These are phyloP conservation scores for Gracilinanus agilis DNA, from an alignment of 2,113 vertebrate species.

Conservation along the genomic window DNA sequence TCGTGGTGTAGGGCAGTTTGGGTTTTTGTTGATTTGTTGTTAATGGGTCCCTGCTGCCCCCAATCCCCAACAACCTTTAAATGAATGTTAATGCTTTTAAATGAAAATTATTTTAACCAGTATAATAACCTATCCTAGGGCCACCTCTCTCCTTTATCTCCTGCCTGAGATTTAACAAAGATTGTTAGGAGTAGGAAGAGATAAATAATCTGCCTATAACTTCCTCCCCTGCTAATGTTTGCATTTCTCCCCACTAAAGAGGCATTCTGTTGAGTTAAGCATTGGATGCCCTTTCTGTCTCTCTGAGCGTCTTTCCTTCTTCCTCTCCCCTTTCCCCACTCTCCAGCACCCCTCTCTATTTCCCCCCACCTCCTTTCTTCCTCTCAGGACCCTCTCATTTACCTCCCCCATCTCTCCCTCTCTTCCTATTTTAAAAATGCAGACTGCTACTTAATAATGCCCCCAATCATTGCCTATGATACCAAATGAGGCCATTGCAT, in stretches of 20 bases:
- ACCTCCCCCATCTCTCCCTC: too few species aligned
- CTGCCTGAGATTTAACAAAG: background rate
- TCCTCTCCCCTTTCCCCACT: background rate
- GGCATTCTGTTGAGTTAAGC: background rate
- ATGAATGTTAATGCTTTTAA: background rate
- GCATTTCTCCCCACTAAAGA: background rate
- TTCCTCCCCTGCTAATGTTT: background rate
- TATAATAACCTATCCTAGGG: slow-evolving; percentile 68
- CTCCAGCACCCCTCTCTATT: too few species aligned
- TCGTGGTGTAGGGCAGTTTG: background rate
- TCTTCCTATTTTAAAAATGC: background rate
- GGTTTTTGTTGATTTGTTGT: background rate
- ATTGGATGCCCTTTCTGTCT: background rate
- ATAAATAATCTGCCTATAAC: background rate
- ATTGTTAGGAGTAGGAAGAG: background rate
- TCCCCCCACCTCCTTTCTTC: background rate
- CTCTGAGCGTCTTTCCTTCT: background rate
- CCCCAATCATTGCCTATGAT: background rate
- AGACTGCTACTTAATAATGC: background rate
- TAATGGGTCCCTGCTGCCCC: background rate
- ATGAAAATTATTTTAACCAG: slow-evolving; percentile 32
- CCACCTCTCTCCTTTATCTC: background rate
- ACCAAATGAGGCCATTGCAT: background rate
- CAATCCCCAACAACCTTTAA: background rate
- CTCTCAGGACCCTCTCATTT: too few species aligned